These are phyloP conservation scores for Saccostrea cuccullata DNA, from an alignment of 1,140 invertebrate species.

Conservation along the genomic window DNA sequence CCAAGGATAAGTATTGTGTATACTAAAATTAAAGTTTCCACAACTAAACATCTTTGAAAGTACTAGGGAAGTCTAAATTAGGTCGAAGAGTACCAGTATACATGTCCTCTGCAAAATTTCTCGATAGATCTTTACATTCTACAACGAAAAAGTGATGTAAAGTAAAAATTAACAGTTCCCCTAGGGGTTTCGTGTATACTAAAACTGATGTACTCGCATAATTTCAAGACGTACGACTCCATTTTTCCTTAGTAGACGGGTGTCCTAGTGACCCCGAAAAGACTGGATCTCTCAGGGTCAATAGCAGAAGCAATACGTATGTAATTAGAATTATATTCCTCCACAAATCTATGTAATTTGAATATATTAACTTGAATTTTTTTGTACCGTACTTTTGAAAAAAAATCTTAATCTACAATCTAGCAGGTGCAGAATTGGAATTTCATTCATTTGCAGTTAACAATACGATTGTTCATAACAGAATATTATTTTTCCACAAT, in stretches of 20 bases:
- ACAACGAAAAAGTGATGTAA: background rate
- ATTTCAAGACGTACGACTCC: background rate
- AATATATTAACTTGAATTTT: background rate
- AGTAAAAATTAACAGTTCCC: background rate
- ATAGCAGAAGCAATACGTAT: background rate
- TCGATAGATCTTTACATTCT: background rate
- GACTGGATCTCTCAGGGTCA: background rate
- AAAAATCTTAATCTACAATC: background rate
- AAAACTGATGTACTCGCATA: background rate
- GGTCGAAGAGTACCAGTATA: no score
- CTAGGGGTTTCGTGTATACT: background rate
- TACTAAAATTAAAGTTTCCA: no score
- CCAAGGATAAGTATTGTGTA: no score
- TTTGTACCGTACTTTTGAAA: constrained; percentile 14
- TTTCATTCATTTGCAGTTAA: background rate
- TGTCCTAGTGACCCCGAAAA: constrained; percentile 9
- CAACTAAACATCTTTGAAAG: no score
- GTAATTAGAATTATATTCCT: background rate
- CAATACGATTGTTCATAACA: background rate
- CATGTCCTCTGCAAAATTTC: background rate
- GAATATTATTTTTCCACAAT: background rate
- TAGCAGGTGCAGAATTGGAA: constrained; percentile 13
- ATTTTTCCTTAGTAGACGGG: background rate
- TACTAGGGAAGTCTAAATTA: no score
- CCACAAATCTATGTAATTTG: background rate